A percentile compares a stretch with the other conserved stretches of the same genome.
Conservation (phyloP, 2,797 vertebrate genomes). For the Gymnocypris eckloni region DNA sequence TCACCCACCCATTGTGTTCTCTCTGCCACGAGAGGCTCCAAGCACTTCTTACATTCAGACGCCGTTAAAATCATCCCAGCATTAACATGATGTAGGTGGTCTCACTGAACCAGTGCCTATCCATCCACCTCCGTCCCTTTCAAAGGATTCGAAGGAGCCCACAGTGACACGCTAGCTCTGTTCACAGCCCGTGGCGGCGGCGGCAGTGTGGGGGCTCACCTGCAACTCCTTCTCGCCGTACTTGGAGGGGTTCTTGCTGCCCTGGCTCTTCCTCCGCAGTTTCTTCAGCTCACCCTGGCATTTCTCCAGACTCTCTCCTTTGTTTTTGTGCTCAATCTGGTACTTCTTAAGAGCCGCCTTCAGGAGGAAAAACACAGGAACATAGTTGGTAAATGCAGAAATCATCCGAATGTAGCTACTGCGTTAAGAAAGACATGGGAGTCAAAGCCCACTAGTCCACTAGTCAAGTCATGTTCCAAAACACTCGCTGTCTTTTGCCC, state of each 20-base stretch:
- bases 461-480: background rate
- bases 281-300: constrained; percentile 97
- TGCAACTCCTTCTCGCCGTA: constrained; percentile 98
- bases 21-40: constrained; percentile 9
- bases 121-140: constrained; percentile 36
- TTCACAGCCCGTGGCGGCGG: background rate
- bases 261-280: constrained; percentile 96
- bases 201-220: constrained; percentile 74
- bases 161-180: background rate
- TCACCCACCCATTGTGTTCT: constrained; percentile 37
- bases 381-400: constrained; percentile 19
- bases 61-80: constrained; percentile 36
- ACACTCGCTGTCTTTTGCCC: background rate
- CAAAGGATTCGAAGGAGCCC: constrained; percentile 15
- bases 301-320: constrained; percentile 93
- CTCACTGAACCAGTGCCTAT: constrained; percentile 24
- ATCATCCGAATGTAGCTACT: background rate
- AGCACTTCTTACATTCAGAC: constrained; percentile 36
- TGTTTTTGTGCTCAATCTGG: constrained; percentile 94
- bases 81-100: constrained; percentile 47
- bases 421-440: background rate
- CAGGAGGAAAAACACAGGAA: constrained; percentile 43
- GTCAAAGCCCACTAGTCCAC: constrained; percentile 2
- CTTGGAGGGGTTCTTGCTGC: constrained; percentile 97
- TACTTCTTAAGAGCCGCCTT: constrained; percentile 98